Evolutionary conservation across 2,888 invertebrate species (phyloP), one percentile per base, ranked within the genome.

Genomic region (Alviniconcha strummeri): DNA sequence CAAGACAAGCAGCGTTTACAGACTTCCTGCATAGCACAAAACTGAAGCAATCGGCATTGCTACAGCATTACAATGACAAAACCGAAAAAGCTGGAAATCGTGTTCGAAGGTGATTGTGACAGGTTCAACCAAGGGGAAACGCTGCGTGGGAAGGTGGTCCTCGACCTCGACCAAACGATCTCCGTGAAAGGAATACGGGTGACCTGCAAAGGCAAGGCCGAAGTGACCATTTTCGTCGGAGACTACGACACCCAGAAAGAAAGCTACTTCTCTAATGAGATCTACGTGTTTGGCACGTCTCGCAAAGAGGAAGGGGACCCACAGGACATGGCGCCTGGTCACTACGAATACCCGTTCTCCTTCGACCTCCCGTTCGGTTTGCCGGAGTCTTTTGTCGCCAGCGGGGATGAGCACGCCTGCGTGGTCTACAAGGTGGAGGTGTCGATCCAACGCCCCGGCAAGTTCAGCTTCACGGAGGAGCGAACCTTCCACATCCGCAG

Each of bases 141-240:
- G 11, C 15, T 78, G 5, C n/a, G 60, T 6, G 78, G 78, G 4
- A 78, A 64, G 52, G 64, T 78, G 60, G n/a, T 78, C 0, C 7
- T 78, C 1, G 64, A 64, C 13, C 15, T 60, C 3, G 15, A 19
- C 13, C 15, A 60, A 0, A 64, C 52, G 7, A 11, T 78, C 52
- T 15, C 36, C 5, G 6, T 78, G 8, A 19, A 36, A n/a, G 57
- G 57, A 60, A 78, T 78, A 4, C 9, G 57, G n/a, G 78, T 52
- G 15, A 56, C 15, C 4, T 78, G 60, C 52, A 78, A 64, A 52
- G 78, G 78, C 7, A 78, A 64, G 13, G 78, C 78, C 19, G 78
- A 78, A 15, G 78, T 64, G 56, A 78, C 78, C 36, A 60, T 78
- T 60, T 78, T 78, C n/a, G 57, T 78, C n/a, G 78, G 78, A 36